Percentiles rank a stretch among this genome's conserved stretches.
Evolutionary conservation across 2,797 vertebrate species (phyloP).

Genomic region (Naso thynnoides): DNA sequence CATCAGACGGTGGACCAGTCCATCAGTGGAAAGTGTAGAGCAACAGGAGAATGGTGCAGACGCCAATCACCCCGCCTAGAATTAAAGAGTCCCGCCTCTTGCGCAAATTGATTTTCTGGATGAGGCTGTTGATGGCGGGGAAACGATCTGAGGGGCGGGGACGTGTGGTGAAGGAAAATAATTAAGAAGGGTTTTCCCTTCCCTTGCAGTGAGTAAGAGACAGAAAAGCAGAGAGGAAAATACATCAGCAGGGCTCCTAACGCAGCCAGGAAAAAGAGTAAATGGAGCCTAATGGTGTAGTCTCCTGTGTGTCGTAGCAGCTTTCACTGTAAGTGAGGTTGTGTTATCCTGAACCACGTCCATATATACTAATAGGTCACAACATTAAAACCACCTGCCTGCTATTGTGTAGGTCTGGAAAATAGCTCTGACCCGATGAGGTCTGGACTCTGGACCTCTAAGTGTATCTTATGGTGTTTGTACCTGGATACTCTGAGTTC

Average conservation of each 20-base stretch:
- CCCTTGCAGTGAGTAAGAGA: conserved; percentile 37
- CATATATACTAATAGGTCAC: no score
- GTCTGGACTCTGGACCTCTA: no score
- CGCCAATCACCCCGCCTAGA: conserved; percentile 89
- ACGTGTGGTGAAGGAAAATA: conserved; percentile 76
- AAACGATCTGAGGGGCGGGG: conserved; percentile 88
- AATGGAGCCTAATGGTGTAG: conserved; percentile 29
- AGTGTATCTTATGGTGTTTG: no score
- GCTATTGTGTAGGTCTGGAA: no score
- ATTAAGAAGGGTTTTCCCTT: conserved; percentile 48
- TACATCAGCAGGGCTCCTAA: conserved; percentile 34
- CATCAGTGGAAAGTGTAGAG: conserved; percentile 95
- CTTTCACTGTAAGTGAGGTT: conserved; percentile 20
- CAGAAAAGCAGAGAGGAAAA: conserved; percentile 39
- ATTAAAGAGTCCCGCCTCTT: conserved; percentile 96
- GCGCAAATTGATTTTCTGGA: conserved; percentile 95
- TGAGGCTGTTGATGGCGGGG: conserved; percentile 94
- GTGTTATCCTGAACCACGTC: not conserved
- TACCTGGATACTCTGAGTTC: no score
- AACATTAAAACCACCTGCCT: no score
- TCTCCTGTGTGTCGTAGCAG: not conserved
- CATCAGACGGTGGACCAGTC: not conserved
- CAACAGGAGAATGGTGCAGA: conserved; percentile 94
- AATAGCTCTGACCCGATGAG: no score
- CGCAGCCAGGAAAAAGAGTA: conserved; percentile 5